Percentiles rank a stretch among this genome's conserved stretches.
These are phyloP conservation scores for Bombus superbus DNA, from an alignment of 1,140 invertebrate genomes.

Conservation along the genomic window DNA sequence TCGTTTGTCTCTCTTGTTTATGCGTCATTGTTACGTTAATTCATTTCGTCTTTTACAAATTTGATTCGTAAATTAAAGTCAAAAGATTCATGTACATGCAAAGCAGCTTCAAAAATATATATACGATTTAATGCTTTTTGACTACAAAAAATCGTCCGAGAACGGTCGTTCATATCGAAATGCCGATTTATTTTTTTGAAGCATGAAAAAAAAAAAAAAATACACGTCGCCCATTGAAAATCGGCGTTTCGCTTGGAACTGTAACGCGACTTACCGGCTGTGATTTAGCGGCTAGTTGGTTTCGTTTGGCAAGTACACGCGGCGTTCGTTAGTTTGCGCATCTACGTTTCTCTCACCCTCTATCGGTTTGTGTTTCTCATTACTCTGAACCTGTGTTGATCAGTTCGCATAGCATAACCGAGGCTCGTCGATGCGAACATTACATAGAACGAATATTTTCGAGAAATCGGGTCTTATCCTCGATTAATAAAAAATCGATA, in stretches of 20 bases:
- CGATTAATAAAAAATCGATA: slow-evolving; percentile 9
- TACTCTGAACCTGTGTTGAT: not conserved
- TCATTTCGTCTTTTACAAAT: not conserved
- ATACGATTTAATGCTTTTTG: not conserved
- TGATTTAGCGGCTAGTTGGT: slow-evolving; percentile 55
- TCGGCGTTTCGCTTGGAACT: not conserved
- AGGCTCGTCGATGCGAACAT: slow-evolving; percentile 11
- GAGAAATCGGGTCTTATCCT: not conserved
- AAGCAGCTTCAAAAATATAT: not conserved
- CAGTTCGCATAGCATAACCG: slow-evolving; percentile 50
- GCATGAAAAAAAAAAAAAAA: not conserved
- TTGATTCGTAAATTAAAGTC: not conserved
- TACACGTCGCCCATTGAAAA: not conserved
- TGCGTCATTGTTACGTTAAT: not conserved
- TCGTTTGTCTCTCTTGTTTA: no score
- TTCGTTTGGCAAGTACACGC: slow-evolving; percentile 43
- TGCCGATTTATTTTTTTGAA: not conserved
- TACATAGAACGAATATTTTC: not conserved
- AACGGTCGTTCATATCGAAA: no score
- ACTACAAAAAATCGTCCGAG: not conserved
- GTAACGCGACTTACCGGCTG: slow-evolving; percentile 44
- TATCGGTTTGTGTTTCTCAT: not conserved
- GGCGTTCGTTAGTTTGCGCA: slow-evolving; percentile 46
- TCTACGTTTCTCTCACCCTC: slow-evolving; percentile 34
- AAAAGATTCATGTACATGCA: not conserved